Conservation (phyloP, 2,888 invertebrate species). For the Junonia oenone region DNA sequence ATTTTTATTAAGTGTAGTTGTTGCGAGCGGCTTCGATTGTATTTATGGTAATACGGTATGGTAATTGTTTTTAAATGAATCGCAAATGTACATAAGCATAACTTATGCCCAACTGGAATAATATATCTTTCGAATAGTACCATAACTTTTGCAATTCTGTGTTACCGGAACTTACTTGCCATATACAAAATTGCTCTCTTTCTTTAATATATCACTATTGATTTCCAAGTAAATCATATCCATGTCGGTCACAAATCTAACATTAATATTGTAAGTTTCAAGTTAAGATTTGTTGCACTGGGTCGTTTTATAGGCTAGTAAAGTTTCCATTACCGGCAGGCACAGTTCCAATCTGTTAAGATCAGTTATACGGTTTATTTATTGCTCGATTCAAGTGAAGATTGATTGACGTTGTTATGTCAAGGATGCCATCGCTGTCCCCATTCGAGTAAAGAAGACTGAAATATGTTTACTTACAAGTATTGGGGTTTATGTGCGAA, state of each 20-base stretch:
- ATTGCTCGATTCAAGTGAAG: slow-evolving; percentile 12
- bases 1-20: no score
- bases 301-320: slow-evolving; percentile 5
- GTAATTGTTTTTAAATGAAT: no score
- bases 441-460: background rate
- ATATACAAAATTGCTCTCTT: no score
- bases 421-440: slow-evolving; percentile 1
- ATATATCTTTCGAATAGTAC: no score
- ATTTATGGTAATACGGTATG: no score
- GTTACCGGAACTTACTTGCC: no score
- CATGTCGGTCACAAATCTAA: background rate
- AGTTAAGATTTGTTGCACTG: background rate
- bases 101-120: no score
- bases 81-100: no score
- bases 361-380: slow-evolving; percentile 19
- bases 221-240: background rate
- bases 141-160: no score
- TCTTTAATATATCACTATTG: no score
- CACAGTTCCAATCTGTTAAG: slow-evolving; percentile 18
- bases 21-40: no score
- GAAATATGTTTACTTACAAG: background rate
- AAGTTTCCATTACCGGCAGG: slow-evolving; percentile 13
- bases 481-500: background rate
- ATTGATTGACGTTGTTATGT: slow-evolving; percentile 11
- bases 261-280: background rate